These are phyloP conservation scores for Antheraea mylitta DNA, from an alignment of 1,140 invertebrate genomes.

Conservation along the genomic window DNA sequence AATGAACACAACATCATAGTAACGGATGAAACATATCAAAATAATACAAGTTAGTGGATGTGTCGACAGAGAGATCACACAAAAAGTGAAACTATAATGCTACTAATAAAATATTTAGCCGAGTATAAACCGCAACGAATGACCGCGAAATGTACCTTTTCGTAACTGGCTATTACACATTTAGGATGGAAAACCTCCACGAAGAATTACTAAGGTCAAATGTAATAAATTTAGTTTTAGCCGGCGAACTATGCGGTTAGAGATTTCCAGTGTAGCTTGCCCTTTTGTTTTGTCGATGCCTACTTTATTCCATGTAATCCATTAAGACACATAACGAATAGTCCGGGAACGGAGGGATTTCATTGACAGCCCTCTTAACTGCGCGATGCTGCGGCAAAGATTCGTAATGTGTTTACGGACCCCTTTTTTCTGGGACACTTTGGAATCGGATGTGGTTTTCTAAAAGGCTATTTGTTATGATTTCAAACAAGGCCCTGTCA, in stretches of 20 bases:
- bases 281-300: conserved; percentile 71
- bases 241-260: conserved; percentile 68
- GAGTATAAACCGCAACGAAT: conserved; percentile 59
- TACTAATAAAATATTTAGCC: conserved; percentile 71
- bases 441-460: conserved; percentile 69
- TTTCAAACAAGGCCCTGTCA: conserved; percentile 71
- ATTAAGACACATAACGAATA: conserved; percentile 72
- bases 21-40: not conserved
- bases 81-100: conserved; percentile 49
- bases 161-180: conserved; percentile 56
- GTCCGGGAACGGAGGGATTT: conserved; percentile 53
- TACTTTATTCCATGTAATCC: conserved; percentile 74
- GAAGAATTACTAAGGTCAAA: conserved; percentile 74
- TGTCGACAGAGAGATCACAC: conserved; percentile 30
- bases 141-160: conserved; percentile 52
- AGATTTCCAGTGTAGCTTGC: conserved; percentile 55
- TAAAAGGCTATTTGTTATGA: conserved; percentile 75
- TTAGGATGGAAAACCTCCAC: conserved; percentile 60
- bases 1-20: not conserved
- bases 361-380: conserved; percentile 69
- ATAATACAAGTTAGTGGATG: conserved; percentile 2
- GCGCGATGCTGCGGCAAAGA: conserved; percentile 54
- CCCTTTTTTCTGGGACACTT: conserved; percentile 62
- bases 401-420: conserved; percentile 72
- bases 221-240: conserved; percentile 76